Conservation (phyloP, 2,797 vertebrate species). For the Microtus californicus region DNA sequence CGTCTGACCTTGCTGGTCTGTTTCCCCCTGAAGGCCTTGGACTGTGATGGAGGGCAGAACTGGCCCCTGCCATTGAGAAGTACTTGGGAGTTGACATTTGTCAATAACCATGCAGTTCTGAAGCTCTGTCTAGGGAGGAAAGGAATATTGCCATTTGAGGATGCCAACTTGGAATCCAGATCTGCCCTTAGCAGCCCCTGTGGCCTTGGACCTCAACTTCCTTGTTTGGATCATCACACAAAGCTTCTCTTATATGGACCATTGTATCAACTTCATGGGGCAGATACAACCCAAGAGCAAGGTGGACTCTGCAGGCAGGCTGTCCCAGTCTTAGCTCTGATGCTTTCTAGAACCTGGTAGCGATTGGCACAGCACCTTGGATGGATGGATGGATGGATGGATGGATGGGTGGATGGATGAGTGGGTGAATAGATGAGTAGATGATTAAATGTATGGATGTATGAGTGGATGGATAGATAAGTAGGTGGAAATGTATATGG, state of each 20-base stretch:
- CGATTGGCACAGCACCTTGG: neutral
- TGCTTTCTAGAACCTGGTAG: neutral
- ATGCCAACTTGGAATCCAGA: neutral
- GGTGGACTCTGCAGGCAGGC: neutral
- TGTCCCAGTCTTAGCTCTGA: neutral
- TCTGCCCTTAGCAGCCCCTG: neutral
- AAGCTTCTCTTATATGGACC: neutral
- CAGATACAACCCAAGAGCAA: fast-evolving
- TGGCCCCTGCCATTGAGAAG: neutral
- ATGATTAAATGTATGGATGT: no score
- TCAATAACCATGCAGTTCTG: neutral
- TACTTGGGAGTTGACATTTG: neutral
- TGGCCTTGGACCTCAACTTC: neutral
- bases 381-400: neutral
- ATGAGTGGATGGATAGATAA: no score
- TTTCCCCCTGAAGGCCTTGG: no score
- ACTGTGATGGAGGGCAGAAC: neutral
- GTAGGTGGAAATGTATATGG: neutral
- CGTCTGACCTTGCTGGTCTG: neutral
- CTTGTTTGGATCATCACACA: neutral
- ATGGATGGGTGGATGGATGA: neutral
- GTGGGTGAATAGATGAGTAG: neutral
- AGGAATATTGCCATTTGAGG: neutral
- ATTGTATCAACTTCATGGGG: fast-evolving
- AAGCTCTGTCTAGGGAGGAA: neutral